Evolutionary conservation across 1,140 invertebrate genomes (phyloP), one percentile per base, ranked within the genome.

Genomic region (Drosophila guanche): DNA sequence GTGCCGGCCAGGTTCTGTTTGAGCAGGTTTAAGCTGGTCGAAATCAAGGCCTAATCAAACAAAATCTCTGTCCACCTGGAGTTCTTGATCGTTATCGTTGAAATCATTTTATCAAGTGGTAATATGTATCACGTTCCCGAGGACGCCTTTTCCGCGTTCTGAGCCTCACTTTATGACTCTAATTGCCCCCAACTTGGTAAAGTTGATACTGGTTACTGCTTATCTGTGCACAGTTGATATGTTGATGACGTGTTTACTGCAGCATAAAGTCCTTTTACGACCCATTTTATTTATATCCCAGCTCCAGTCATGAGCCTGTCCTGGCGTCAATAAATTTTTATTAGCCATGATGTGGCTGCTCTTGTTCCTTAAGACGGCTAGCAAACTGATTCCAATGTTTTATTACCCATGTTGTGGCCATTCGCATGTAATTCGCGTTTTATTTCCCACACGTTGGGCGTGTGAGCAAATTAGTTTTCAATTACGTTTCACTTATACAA

Each of bases 161-260:
- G 73, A 88, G 61, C 59, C 63, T 56, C 60, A 75, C 83, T 88
- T 86, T 86, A 86, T 86, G 75, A 67, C 81, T 76, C 78, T 88
- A 86, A 86, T 86, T 88, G 81, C 81, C 78, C 60, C 52, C 61
- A 57, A 75, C 78, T 77, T 80, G 83, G 58, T 58, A n/a, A 56
- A 68, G 71, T 60, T 88, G 71, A 75, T 74, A 79, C 74, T 77
- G 78, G 77, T 81, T 78, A 86, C 77, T 81, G 83, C 83, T 86
- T 86, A 88, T 86, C 81, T 88, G 77, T 81, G 83, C 77, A 70
- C 78, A 86, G 81, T 88, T 88, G 83, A 86, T 78, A 88, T 86
- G 81, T 86, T 86, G 81, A 86, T 86, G 81, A 86, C 85, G 81
- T 86, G 81, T 86, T 88, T 86, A 86, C 83, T 86, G 81, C 81